Conservation (phyloP, 2,113 vertebrate species). For the Catagonus wagneri region DNA sequence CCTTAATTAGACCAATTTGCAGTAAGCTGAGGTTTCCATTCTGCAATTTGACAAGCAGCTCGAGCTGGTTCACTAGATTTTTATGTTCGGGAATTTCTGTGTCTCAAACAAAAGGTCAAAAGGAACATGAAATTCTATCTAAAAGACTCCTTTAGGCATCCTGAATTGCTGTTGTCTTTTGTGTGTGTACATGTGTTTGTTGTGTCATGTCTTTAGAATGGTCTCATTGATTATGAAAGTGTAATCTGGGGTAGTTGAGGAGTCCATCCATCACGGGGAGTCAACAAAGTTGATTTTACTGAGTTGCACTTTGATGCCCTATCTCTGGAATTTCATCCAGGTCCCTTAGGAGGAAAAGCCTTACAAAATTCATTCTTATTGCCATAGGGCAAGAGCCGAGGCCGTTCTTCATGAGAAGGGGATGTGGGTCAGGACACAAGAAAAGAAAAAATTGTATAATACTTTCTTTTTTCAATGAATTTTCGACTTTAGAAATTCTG, state of each 20-base stretch:
- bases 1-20: constrained; percentile 80
- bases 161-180: not conserved
- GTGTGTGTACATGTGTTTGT: not conserved
- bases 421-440: not conserved
- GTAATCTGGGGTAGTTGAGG: not conserved
- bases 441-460: not conserved
- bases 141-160: constrained; percentile 52
- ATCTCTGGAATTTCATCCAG: not conserved
- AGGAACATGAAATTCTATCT: constrained; percentile 55
- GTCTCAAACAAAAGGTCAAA: constrained; percentile 70
- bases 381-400: not conserved
- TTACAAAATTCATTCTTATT: not conserved
- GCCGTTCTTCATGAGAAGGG: not conserved
- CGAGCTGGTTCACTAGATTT: constrained; percentile 56
- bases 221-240: not conserved
- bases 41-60: constrained; percentile 71
- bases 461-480: not conserved
- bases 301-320: not conserved
- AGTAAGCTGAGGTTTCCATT: constrained; percentile 59
- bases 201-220: not conserved
- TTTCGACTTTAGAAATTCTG: not conserved
- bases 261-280: not conserved
- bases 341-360: not conserved
- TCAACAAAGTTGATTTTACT: too few relatives aligned
- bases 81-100: constrained; percentile 61